Base-by-base conservation (phyloP, 2,797 vertebrate genomes). In the Parotocinclus haroldoi region DNA sequence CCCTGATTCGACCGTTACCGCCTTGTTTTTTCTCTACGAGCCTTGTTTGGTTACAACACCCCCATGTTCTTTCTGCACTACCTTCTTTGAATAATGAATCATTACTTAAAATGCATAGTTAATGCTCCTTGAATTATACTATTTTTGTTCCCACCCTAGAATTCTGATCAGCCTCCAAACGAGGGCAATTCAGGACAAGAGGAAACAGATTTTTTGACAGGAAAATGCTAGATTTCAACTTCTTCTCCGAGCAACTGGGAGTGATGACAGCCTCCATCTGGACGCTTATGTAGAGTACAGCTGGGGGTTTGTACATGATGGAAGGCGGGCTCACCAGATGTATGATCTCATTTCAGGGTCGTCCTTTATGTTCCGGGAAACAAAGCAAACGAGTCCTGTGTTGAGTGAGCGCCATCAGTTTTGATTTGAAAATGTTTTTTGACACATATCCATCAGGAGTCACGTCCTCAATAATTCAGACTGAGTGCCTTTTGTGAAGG, bases 191-290 rank as follows among this genome's bases (percentile, higher is more conserved):
- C 17, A 66, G 55, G 54, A 66, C 45, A 58, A 50, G 9, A 50
- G 17, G 17, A 58, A 66, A 50, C 17, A 52, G 51, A 40, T 0
- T 7, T 19, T 58, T 12, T 17, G 13, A 37, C 37, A 49, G 14
- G 16, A 42, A 27, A 51, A 40, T 8, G 17, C 11, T 51, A 3
- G 18, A 50, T 50, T 58, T 66, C 17, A 8, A 14, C 44, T 66
- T 27, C 49, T 57, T 57, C 14, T 58, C 53, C 27, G 2, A 58
- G 42, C 11, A 52, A 10, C 16, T 16, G 9, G 11, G 66, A 1
- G 10, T 48, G 51, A 10, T 56, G 59, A 69, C 44, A 55, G 40
- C 44, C 19, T 69, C 36, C 52, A 56, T 49, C 58, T 69, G 52
- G 52, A 57, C 52, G 2, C 37, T 14, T 36, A 36, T 18, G 18